Evolutionary conservation across 1,140 invertebrate species (phyloP).

Genomic region (Drosophila sp.): DNA sequence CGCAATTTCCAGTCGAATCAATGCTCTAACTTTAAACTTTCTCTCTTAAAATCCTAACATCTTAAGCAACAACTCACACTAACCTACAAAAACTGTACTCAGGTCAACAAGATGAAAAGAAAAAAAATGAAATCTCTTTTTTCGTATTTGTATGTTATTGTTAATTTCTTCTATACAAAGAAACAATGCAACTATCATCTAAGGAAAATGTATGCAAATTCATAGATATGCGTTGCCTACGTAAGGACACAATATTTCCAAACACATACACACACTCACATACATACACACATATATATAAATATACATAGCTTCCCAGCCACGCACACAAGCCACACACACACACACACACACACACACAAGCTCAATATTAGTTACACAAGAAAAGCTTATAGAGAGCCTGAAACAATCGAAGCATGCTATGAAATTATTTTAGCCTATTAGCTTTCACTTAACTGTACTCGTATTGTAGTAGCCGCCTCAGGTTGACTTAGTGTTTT

Average conservation of each 20-base stretch:
- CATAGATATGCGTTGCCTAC: slow-evolving; percentile 69
- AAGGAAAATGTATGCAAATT: slow-evolving; percentile 84
- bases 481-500: slow-evolving; percentile 78
- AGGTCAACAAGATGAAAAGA: slow-evolving; percentile 55
- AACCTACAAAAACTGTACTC: slow-evolving; percentile 66
- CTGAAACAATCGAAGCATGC: slow-evolving; percentile 71
- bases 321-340: slow-evolving; percentile 22
- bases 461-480: slow-evolving; percentile 56
- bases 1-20: slow-evolving; percentile 24
- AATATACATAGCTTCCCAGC: neutral
- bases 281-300: slow-evolving; percentile 4
- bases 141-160: slow-evolving; percentile 85
- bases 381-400: slow-evolving; percentile 38
- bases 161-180: slow-evolving; percentile 82
- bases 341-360: slow-evolving; percentile 6
- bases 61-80: slow-evolving; percentile 50
- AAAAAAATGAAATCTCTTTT: slow-evolving; percentile 83
- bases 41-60: slow-evolving; percentile 55
- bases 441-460: slow-evolving; percentile 50
- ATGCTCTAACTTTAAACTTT: slow-evolving; percentile 54
- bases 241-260: slow-evolving; percentile 74
- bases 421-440: slow-evolving; percentile 43
- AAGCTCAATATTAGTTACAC: slow-evolving; percentile 23
- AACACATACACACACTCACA: slow-evolving; percentile 38
- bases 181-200: slow-evolving; percentile 79